Percentiles rank a stretch among this genome's conserved stretches.
phyloP scores from a whole-genome alignment of 2,113 vertebrate species.

The Chascanopsetta lugubris region DNA sequence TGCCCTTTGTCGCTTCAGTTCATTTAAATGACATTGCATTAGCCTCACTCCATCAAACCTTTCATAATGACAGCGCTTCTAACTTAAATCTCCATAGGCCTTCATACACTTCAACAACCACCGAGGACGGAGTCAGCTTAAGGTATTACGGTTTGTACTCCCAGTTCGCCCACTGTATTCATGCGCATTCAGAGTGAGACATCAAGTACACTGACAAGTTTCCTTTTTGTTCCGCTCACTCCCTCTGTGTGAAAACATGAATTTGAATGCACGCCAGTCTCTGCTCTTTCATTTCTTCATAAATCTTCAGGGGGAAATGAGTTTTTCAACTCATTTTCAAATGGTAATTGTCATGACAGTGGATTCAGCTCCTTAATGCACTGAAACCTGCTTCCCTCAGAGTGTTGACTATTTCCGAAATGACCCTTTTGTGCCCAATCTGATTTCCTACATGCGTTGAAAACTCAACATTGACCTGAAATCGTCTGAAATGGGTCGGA shows the following conservation, averaged over 20 bases:
- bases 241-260: neutral
- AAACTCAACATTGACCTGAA: no score
- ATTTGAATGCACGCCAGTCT: neutral
- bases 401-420: constrained; percentile 8
- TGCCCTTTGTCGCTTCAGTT: constrained; percentile 67
- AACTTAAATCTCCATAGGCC: constrained; percentile 49
- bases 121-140: constrained; percentile 16
- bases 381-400: neutral
- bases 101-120: constrained; percentile 47
- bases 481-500: no score
- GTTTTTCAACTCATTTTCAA: constrained; percentile 7
- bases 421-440: no score
- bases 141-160: constrained; percentile 30
- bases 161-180: constrained; percentile 23
- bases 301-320: neutral
- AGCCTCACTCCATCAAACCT: constrained; percentile 60
- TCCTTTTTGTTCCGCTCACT: constrained; percentile 7
- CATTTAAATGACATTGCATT: constrained; percentile 68
- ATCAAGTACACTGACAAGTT: constrained; percentile 30
- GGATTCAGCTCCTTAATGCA: neutral
- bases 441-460: no score
- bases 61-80: constrained; percentile 62
- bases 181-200: constrained; percentile 41
- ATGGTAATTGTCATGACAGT: neutral
- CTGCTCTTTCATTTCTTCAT: neutral